phyloP scores from a whole-genome alignment of 2,797 vertebrate species.

The Cephalopachus bancanus region DNA sequence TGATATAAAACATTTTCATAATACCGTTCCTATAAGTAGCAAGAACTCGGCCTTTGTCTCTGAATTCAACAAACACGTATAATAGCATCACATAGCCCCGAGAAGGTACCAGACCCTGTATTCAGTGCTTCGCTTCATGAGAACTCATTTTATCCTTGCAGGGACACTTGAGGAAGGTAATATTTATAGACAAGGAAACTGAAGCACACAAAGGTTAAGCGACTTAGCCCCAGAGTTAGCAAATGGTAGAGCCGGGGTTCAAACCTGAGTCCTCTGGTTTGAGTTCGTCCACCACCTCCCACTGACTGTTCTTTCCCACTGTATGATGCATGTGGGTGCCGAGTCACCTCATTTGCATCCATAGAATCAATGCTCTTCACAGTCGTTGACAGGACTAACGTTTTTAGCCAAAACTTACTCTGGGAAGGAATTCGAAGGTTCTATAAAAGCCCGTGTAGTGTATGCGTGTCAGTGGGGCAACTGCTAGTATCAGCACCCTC shows the following conservation, averaged over 20 bases:
- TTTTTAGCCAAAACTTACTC: neutral
- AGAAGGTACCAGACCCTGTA: neutral
- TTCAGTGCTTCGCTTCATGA: neutral
- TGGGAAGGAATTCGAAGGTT: neutral
- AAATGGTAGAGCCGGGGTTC: neutral
- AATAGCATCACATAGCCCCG: neutral
- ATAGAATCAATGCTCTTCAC: neutral
- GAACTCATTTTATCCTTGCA: neutral
- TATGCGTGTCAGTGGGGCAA: neutral
- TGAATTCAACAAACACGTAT: neutral
- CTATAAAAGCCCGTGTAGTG: neutral
- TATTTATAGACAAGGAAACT: constrained; percentile 1
- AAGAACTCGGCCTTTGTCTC: neutral
- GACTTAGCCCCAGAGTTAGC: neutral
- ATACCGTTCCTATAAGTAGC: neutral
- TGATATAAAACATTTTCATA: neutral
- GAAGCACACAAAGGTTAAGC: neutral
- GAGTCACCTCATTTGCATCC: neutral
- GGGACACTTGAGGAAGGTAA: neutral
- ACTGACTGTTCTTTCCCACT: neutral
- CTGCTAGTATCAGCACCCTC: neutral
- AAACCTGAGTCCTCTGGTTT: neutral
- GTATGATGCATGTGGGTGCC: rapidly evolving
- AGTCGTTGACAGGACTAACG: neutral
- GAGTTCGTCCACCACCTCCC: neutral